A percentile compares a stretch with the other conserved stretches of the same genome.
Evolutionary conservation across 2,113 vertebrate genomes (phyloP).

Genomic region (Paramormyrops kingsleyae): DNA sequence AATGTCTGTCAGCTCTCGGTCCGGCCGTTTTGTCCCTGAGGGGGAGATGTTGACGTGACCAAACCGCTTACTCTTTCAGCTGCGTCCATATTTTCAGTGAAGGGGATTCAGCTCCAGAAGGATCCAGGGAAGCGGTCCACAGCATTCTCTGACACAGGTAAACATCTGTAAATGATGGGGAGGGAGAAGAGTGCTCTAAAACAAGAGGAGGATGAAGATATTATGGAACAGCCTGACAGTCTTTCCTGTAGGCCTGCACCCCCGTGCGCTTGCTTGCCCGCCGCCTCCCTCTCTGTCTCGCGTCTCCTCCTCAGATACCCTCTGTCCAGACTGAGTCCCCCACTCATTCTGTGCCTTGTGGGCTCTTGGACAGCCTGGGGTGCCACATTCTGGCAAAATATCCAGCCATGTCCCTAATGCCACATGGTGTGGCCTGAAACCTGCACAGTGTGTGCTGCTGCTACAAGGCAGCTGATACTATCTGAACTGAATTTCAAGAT

Average conservation of each 20-base stretch:
- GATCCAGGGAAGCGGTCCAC: slow-evolving; percentile 68
- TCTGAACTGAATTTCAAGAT: not conserved
- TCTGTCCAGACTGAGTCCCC: not conserved
- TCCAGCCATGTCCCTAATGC: not conserved
- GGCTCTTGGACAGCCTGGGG: not conserved
- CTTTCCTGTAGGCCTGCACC: not conserved
- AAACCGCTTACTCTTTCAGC: slow-evolving; percentile 41
- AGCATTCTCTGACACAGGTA: slow-evolving; percentile 59
- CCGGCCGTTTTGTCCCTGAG: not conserved
- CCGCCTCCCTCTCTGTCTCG: slow-evolving; percentile 22
- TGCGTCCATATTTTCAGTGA: slow-evolving; percentile 67
- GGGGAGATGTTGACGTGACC: not conserved
- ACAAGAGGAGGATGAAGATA: not conserved
- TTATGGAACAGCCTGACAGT: not conserved
- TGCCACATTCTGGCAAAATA: not conserved
- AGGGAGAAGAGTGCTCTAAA: not conserved
- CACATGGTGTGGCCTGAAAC: not conserved
- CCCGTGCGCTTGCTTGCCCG: not conserved
- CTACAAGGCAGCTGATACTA: not conserved
- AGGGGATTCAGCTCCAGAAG: slow-evolving; percentile 66
- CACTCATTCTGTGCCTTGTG: not conserved
- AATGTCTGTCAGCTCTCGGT: not conserved
- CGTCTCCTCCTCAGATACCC: slow-evolving; percentile 20
- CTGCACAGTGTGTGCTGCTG: not conserved
- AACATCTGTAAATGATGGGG: slow-evolving; percentile 29